phyloP scores from a whole-genome alignment of 2,113 vertebrate species.

The Thomomys bottae region DNA sequence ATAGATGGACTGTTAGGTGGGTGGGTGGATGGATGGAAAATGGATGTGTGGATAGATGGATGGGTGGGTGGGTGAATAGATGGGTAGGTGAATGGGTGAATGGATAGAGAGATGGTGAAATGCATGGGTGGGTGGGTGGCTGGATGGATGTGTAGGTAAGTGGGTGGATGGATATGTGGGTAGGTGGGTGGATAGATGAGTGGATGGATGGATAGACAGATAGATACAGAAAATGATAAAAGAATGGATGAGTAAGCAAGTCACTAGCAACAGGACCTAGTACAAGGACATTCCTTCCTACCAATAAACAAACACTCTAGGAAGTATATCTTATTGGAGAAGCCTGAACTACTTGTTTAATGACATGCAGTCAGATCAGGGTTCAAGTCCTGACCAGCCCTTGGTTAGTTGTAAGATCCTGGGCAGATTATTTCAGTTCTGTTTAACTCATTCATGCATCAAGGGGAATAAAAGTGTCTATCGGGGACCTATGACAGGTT shows the following conservation, averaged over 20 bases:
- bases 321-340: fast-evolving
- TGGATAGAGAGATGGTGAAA: not conserved
- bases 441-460: not conserved
- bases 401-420: not conserved
- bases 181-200: not conserved
- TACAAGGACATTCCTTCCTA: not conserved
- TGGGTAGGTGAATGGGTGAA: not conserved
- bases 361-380: fast-evolving
- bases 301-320: not conserved
- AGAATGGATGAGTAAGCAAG: not conserved
- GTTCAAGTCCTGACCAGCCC: not conserved
- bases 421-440: not conserved
- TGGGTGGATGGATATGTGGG: too few relatives aligned
- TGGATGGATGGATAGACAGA: too few relatives aligned
- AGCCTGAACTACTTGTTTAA: too few relatives aligned
- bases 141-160: too few relatives aligned
- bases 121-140: too few relatives aligned
- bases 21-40: too few relatives aligned
- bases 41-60: not conserved
- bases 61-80: not conserved
- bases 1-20: not conserved
- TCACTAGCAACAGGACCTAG: fast-evolving
- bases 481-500: not conserved
- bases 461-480: fast-evolving
- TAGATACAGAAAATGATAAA: not conserved